Base-by-base conservation (phyloP, 2,797 vertebrate genomes). In the Eremophila alpestris region DNA sequence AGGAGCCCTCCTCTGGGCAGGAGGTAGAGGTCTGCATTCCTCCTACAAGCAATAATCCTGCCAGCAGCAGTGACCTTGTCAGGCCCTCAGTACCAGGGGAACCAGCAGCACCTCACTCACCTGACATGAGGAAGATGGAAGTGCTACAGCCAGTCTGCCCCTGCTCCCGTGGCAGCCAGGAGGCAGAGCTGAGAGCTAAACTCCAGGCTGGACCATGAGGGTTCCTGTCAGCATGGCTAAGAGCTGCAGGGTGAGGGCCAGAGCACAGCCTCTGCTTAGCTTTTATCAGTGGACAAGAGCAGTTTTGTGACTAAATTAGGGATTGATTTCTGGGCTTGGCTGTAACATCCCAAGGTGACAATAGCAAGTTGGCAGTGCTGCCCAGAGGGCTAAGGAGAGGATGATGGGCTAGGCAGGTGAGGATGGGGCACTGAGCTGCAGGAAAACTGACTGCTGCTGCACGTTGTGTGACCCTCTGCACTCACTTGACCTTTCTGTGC, bases 151-250 rank as follows among this genome's bases (percentile, higher is more conserved):
- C 34, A 41, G n/a, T 26, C 40, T 87, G 32, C 19, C 29, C n/a
- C 34, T 49, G 41, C 71, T 79, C 10, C 17, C 2, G 0, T 0
- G 2, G 78, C 24, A 59, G 62, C 36, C 0, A 4, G 18, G 36
- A 48, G 55, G 32, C 59, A 86, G 71, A 73, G 54, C 36, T 49
- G 45, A 51, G 41, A 60, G 64, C 34, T 22, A 21, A 79, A 55
- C 29, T 34, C 4, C 1, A 20, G 30, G 48, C 21, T 73, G 29
- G 48, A 6, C 27, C 45, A 1, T 3, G 10, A 51, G 40, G 19
- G 27, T 9, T 52, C n/a, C 58, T 32, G 27, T 8, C 16, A 60
- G 30, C 1, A 1, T 5, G 29, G 34, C 29, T 17, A 8, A 40
- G 41, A 64, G 46, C 79, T 48, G 13, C 26, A 16, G 62, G 5